A percentile compares a stretch with the other conserved stretches of the same genome.
These are phyloP conservation scores for Etheostoma perlongum DNA, from an alignment of 2,797 vertebrate genomes.

Conservation along the genomic window DNA sequence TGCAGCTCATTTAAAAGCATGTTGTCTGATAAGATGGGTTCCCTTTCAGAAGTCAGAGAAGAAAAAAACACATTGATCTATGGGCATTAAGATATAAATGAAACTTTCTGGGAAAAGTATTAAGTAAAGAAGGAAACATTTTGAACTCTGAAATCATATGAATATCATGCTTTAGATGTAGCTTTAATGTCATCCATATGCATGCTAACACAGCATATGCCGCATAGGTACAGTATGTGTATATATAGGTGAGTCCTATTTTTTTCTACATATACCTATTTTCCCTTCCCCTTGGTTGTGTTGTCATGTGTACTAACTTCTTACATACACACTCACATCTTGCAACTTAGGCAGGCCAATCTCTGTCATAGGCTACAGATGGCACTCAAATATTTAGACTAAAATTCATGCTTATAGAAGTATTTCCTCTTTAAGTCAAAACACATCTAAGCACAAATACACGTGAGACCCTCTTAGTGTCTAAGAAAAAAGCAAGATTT, in stretches of 20 bases:
- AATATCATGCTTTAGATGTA: neutral
- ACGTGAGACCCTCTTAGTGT: constrained; percentile 6
- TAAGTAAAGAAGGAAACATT: neutral
- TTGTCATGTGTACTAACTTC: neutral
- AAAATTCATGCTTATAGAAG: neutral
- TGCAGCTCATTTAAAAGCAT: constrained; percentile 57
- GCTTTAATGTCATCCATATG: too few species aligned
- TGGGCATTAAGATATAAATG: constrained; percentile 26
- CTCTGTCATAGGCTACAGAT: too few species aligned
- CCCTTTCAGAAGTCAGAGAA: constrained; percentile 36
- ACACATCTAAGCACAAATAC: constrained; percentile 2
- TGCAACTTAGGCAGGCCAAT: neutral
- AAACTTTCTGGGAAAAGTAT: constrained; percentile 14
- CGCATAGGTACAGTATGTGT: neutral
- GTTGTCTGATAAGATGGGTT: constrained; percentile 39
- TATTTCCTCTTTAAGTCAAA: neutral
- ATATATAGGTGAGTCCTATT: neutral
- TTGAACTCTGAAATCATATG: neutral
- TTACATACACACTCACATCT: too few species aligned
- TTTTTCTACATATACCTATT: neutral
- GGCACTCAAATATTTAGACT: too few species aligned
- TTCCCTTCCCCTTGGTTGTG: neutral
- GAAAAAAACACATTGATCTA: constrained; percentile 45
- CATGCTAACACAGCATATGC: constrained; percentile 1
- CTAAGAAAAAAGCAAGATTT: constrained; percentile 1